These are phyloP conservation scores for Cydia splendana DNA, from an alignment of 1,140 invertebrate genomes.

Conservation along the genomic window DNA sequence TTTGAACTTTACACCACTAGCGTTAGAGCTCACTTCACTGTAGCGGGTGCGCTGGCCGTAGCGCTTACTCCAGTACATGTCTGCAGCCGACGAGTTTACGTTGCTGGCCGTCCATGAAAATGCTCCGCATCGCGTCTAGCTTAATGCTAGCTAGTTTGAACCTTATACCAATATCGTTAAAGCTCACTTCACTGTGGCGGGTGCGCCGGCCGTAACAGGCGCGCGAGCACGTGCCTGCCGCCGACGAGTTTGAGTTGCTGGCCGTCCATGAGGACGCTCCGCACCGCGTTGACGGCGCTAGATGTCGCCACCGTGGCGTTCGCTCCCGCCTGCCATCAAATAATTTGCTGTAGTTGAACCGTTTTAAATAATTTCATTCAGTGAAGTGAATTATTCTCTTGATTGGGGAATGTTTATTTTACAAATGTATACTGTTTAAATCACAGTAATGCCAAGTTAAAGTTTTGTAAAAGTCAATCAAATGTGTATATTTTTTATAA, in stretches of 20 bases:
- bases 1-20: background rate
- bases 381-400: no score
- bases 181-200: slow-evolving; percentile 49
- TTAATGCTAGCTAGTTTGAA: slow-evolving; percentile 14
- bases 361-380: background rate
- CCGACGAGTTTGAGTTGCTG: slow-evolving; percentile 70
- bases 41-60: slow-evolving; percentile 58
- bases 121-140: slow-evolving; percentile 48
- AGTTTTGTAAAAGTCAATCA: no score
- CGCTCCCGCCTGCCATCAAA: slow-evolving; percentile 46
- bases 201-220: slow-evolving; percentile 60
- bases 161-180: background rate
- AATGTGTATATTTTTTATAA: no score
- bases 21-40: slow-evolving; percentile 36
- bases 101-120: slow-evolving; percentile 70
- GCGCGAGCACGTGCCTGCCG: slow-evolving; percentile 64
- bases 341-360: background rate
- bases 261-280: slow-evolving; percentile 71
- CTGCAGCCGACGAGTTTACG: slow-evolving; percentile 65
- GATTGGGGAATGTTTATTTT: no score
- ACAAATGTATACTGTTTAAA: no score
- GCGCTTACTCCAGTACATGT: slow-evolving; percentile 61
- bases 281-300: slow-evolving; percentile 48
- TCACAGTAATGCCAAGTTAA: no score
- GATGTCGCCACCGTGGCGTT: slow-evolving; percentile 49